Conservation (phyloP, 2,797 vertebrate genomes). For the Apodemus agrarius region DNA sequence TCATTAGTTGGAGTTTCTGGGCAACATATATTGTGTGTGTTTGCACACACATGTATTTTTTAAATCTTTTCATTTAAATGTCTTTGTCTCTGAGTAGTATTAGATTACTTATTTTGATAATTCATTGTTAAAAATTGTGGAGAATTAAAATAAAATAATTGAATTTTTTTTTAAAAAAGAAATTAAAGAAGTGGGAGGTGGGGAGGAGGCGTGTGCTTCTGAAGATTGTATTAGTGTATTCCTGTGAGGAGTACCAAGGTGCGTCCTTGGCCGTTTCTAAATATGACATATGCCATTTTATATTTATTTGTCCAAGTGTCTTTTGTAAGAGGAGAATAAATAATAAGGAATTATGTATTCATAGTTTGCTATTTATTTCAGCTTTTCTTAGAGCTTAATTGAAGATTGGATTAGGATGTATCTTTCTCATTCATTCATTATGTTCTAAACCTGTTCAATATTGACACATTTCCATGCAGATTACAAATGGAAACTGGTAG, state of each 20-base stretch:
- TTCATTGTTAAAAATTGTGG: constrained; percentile 66
- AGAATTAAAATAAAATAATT: constrained; percentile 65
- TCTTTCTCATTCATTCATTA: constrained; percentile 28
- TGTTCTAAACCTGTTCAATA: constrained; percentile 11
- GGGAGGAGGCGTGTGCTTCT: constrained; percentile 36
- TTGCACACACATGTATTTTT: constrained; percentile 37
- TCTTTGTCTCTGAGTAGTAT: constrained; percentile 60
- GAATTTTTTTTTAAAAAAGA: background rate
- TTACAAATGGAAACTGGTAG: constrained; percentile 14
- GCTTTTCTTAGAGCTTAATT: constrained; percentile 39
- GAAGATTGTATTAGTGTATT: constrained; percentile 57
- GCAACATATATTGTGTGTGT: constrained; percentile 17
- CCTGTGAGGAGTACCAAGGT: constrained; percentile 56
- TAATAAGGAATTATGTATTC: constrained; percentile 65
- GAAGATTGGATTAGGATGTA: background rate
- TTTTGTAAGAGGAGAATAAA: constrained; percentile 82
- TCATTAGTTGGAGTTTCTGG: constrained; percentile 53
- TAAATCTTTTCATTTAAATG: constrained; percentile 56
- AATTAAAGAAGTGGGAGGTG: background rate
- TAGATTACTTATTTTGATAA: constrained; percentile 69
- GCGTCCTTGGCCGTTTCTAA: constrained; percentile 77
- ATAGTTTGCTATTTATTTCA: constrained; percentile 59
- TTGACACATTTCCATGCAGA: constrained; percentile 12
- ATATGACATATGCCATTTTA: constrained; percentile 79
- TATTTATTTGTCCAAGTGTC: constrained; percentile 80